Percentiles rank a stretch among this genome's conserved stretches.
These are phyloP conservation scores for Baronia brevicornis DNA, from an alignment of 2,888 invertebrate species.

Conservation along the genomic window DNA sequence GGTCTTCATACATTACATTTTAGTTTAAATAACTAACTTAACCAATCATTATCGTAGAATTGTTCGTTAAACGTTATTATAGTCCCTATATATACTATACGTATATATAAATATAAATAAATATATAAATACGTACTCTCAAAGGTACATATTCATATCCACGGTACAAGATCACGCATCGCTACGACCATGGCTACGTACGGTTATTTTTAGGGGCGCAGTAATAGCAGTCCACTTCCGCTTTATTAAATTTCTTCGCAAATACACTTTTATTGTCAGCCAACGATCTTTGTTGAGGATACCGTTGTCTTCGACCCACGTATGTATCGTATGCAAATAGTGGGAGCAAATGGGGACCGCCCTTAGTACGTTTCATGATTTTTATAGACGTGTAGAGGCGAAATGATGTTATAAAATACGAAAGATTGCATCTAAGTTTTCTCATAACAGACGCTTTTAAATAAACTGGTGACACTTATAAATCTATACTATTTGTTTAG, in stretches of 20 bases:
- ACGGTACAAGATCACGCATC: no score
- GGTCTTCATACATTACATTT: no score
- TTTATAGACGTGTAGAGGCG: constrained; percentile 45
- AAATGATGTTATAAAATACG: constrained; percentile 12
- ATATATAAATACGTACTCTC: no score
- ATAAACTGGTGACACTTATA: no score
- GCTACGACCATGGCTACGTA: constrained; percentile 22
- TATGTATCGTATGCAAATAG: constrained; percentile 71
- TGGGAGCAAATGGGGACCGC: constrained; percentile 52
- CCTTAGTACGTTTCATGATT: constrained; percentile 61
- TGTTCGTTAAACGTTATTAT: no score
- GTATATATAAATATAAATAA: constrained; percentile 9
- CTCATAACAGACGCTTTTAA: neutral
- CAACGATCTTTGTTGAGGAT: constrained; percentile 62
- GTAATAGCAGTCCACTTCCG: constrained; percentile 68
- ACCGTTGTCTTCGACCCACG: constrained; percentile 50
- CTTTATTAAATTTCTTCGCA: constrained; percentile 76
- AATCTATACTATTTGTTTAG: no score
- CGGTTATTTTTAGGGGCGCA: constrained; percentile 38
- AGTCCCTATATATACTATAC: constrained; percentile 5
- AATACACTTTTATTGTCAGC: constrained; percentile 71
- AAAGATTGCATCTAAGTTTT: neutral
- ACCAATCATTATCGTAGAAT: no score
- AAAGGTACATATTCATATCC: no score
- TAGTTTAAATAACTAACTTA: no score